Evolutionary conservation across 2,797 vertebrate species (phyloP).

Genomic region (Spondyliosoma cantharus): DNA sequence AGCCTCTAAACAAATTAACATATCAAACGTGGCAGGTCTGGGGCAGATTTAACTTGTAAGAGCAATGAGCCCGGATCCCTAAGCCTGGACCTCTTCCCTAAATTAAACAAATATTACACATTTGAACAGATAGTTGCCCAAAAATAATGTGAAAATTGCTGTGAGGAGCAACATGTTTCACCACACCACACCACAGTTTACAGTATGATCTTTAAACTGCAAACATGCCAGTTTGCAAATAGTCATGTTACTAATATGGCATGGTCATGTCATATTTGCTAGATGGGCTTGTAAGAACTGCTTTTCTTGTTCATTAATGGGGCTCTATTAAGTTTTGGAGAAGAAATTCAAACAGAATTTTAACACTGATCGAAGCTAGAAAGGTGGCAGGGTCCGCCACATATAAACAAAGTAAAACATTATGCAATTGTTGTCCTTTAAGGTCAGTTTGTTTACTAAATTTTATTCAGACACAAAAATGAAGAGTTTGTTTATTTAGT

Average conservation of each 20-base stretch:
- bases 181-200: background rate
- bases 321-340: no score
- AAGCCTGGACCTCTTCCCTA: background rate
- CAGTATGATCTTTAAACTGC: background rate
- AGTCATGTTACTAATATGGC: background rate
- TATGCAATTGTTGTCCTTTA: no score
- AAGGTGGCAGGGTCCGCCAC: no score
- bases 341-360: no score
- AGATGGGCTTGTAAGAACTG: background rate
- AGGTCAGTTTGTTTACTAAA: no score
- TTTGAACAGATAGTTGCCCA: no score
- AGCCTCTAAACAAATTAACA: background rate
- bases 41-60: background rate
- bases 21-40: background rate
- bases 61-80: no score
- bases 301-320: no score
- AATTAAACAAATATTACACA: background rate
- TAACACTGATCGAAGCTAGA: no score
- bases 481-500: no score
- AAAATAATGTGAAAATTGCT: background rate
- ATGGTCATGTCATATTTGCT: background rate
- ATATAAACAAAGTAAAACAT: no score
- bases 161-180: background rate
- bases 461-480: no score
- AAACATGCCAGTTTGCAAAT: background rate